Conservation (phyloP, 2,113 vertebrate species). For the Lophura nycthemera region DNA sequence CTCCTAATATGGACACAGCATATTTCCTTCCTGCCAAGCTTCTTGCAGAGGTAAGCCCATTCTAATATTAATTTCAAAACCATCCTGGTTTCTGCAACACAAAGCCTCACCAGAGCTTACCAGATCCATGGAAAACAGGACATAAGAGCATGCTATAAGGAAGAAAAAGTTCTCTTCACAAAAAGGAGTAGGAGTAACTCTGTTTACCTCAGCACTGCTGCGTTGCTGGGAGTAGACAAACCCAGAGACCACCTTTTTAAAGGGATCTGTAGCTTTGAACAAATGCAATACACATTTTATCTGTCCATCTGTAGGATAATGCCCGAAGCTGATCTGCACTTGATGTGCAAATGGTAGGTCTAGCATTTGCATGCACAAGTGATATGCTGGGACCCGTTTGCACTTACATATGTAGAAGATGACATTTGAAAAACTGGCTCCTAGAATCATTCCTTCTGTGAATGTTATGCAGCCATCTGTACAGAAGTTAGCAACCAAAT, state of each 20-base stretch:
- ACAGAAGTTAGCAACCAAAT: conserved; percentile 58
- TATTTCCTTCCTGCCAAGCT: background rate
- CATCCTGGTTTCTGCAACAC: background rate
- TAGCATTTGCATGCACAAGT: conserved; percentile 54
- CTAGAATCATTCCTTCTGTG: conserved; percentile 56
- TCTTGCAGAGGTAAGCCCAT: background rate
- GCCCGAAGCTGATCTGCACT: conserved; percentile 17
- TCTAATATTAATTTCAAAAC: background rate
- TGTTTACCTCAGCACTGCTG: background rate
- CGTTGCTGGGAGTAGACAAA: background rate
- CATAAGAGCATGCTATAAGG: background rate
- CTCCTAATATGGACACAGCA: background rate
- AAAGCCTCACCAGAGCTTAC: background rate
- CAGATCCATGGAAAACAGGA: background rate
- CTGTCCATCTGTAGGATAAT: conserved; percentile 54
- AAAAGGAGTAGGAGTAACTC: background rate
- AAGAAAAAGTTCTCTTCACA: background rate
- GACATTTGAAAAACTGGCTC: conserved; percentile 68
- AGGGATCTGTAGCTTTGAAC: background rate
- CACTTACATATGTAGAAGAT: conserved; percentile 62
- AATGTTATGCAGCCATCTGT: conserved; percentile 68
- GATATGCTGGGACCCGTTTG: conserved; percentile 43
- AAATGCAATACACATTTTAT: conserved; percentile 26
- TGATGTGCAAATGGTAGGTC: conserved; percentile 47
- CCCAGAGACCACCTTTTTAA: background rate